Percentiles rank a stretch among this genome's conserved stretches.
Conservation (phyloP, 2,888 invertebrate genomes). For the Schizaphis graminum region DNA sequence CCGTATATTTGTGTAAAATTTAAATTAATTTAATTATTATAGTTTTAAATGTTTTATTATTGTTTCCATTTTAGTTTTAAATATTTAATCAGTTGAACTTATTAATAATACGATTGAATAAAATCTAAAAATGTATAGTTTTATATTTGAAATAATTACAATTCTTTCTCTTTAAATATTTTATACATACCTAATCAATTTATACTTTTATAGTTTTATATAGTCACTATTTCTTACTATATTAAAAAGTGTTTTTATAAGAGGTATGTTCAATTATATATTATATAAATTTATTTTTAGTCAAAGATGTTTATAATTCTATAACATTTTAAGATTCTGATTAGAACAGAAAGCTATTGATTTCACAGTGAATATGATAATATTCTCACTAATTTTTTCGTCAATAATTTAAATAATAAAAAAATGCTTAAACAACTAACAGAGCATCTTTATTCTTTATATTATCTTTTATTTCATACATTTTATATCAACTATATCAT, state of each 20-base stretch:
- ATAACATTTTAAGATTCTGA: background rate
- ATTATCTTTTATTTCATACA: background rate
- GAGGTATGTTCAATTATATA: background rate
- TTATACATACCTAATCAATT: background rate
- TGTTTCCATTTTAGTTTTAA: background rate
- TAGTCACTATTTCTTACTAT: background rate
- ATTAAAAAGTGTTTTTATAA: background rate
- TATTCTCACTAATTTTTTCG: background rate
- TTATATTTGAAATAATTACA: background rate
- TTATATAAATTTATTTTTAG: background rate
- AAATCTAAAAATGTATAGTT: background rate
- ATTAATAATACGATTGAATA: background rate
- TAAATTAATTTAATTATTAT: background rate
- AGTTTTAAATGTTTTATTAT: background rate
- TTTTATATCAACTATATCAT: background rate
- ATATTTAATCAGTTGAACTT: background rate
- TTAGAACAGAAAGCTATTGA: background rate
- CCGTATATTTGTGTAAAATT: background rate
- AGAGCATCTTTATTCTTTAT: background rate
- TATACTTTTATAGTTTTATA: background rate
- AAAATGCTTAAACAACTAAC: background rate
- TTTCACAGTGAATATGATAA: background rate
- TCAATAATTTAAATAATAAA: background rate
- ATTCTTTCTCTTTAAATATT: background rate
- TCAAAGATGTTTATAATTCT: background rate